phyloP scores from a whole-genome alignment of 2,113 vertebrate species.

The Lipophrys pholis region DNA sequence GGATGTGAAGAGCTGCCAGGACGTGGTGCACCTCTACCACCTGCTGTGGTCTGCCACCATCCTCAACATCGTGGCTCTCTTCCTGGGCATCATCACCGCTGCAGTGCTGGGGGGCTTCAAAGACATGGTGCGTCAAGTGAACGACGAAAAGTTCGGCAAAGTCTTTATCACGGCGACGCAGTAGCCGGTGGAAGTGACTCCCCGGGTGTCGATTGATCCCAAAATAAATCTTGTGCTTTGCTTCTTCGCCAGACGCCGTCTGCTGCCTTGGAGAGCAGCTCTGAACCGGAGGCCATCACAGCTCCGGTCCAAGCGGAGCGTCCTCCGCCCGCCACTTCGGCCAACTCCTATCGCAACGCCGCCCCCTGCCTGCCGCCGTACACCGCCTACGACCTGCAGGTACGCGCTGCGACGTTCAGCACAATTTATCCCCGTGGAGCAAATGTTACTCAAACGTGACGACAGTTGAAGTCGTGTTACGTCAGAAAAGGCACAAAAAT shows the following conservation, averaged over 20 bases:
- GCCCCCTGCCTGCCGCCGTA: slow-evolving; percentile 96
- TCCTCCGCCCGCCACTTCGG: slow-evolving; percentile 85
- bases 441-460: too few species aligned
- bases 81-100: slow-evolving; percentile 97
- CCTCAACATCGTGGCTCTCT: slow-evolving; percentile 94
- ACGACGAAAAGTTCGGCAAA: too few species aligned
- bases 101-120: slow-evolving; percentile 97
- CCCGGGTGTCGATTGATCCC: background rate
- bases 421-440: too few species aligned
- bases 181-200: too few species aligned
- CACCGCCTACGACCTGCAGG: slow-evolving; percentile 95
- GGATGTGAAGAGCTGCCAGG: slow-evolving; percentile 96
- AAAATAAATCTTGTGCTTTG: background rate
- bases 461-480: too few species aligned
- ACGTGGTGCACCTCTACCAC: slow-evolving; percentile 97
- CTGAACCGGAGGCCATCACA: slow-evolving; percentile 89
- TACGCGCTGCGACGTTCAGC: slow-evolving; percentile 58
- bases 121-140: slow-evolving; percentile 89
- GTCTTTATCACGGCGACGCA: too few species aligned
- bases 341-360: slow-evolving; percentile 91
- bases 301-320: slow-evolving; percentile 86
- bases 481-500: too few species aligned
- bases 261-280: slow-evolving; percentile 85
- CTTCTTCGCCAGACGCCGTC: slow-evolving; percentile 85
- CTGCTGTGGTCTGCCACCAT: slow-evolving; percentile 96